These are phyloP conservation scores for Glomeris maerens DNA, from an alignment of 1,140 invertebrate genomes.

Conservation along the genomic window DNA sequence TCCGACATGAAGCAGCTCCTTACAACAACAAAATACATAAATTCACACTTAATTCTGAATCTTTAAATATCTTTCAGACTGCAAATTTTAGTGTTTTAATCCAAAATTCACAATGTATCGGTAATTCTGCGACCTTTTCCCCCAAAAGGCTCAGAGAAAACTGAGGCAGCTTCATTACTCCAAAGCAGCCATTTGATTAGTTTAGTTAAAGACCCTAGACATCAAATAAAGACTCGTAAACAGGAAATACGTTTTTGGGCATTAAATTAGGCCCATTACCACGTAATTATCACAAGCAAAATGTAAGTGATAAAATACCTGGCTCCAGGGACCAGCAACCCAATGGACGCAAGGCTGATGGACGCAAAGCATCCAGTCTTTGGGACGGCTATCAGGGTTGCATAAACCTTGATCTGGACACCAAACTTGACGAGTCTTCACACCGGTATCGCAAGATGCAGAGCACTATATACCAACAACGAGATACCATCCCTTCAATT, in stretches of 20 bases:
- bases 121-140: no score
- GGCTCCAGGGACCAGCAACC: slow-evolving; percentile 33
- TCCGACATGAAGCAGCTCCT: no score
- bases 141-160: background rate
- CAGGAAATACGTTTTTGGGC: no score
- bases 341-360: slow-evolving; percentile 26
- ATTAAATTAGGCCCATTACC: background rate
- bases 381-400: slow-evolving; percentile 25
- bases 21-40: no score
- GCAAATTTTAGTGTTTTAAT: no score
- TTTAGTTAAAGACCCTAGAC: background rate
- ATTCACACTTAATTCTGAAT: no score
- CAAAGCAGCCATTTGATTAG: background rate
- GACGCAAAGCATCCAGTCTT: slow-evolving; percentile 20
- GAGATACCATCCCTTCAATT: no score
- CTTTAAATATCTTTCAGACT: no score
- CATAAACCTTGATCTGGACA: slow-evolving; percentile 25
- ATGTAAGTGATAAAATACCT: slow-evolving; percentile 23
- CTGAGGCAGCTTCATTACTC: background rate
- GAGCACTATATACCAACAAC: slow-evolving; percentile 35
- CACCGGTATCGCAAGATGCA: slow-evolving; percentile 27
- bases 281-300: background rate
- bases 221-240: no score
- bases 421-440: slow-evolving; percentile 23
- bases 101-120: no score